phyloP scores from a whole-genome alignment of 2,113 vertebrate genomes.

The Calyptommatus sinebrachiatus region DNA sequence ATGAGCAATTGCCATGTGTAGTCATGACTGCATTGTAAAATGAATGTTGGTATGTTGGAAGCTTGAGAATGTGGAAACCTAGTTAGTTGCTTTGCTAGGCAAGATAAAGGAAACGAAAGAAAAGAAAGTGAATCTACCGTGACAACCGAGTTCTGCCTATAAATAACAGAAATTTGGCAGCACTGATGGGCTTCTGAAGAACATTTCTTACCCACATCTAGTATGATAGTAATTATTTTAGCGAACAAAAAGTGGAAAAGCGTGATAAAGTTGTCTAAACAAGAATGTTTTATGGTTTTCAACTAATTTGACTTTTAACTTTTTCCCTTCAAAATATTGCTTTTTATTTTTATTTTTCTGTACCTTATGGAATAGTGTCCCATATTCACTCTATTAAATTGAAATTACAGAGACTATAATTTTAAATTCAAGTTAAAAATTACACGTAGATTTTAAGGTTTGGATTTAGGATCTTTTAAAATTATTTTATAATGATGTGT shows the following conservation, averaged over 20 bases:
- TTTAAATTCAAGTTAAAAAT: background rate
- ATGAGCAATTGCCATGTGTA: constrained; percentile 28
- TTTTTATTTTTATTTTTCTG: background rate
- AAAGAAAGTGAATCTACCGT: background rate
- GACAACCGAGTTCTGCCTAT: constrained; percentile 9
- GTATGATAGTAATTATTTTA: background rate
- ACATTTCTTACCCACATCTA: background rate
- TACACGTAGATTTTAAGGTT: background rate
- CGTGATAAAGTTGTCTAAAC: background rate
- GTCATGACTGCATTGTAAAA: constrained; percentile 23
- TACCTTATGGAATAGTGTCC: background rate
- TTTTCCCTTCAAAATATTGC: too few species aligned
- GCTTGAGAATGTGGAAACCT: background rate
- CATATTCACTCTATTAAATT: background rate
- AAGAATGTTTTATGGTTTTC: background rate
- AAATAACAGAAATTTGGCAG: constrained; percentile 2
- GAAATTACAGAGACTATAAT: background rate
- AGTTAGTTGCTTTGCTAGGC: constrained; percentile 16
- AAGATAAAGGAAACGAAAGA: background rate
- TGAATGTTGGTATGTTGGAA: constrained; percentile 13
- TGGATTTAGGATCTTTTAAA: background rate
- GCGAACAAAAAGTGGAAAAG: background rate
- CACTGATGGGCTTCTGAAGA: background rate
- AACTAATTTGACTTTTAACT: background rate
- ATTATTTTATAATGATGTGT: background rate